Evolutionary conservation across 1,140 invertebrate genomes (phyloP).

Genomic region (Listronotus bonariensis): DNA sequence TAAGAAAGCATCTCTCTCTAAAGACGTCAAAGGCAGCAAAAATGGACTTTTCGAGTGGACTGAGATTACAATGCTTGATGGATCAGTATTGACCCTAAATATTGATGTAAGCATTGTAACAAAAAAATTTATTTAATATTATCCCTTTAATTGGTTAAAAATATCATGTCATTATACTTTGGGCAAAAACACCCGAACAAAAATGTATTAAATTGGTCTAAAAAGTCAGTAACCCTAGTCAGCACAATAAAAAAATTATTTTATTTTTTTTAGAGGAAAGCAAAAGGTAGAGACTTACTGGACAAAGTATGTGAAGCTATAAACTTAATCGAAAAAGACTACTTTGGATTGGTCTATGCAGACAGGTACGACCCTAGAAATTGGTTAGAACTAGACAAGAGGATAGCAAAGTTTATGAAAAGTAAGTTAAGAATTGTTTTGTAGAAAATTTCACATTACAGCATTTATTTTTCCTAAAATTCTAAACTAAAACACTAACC

Average conservation of each 20-base stretch:
- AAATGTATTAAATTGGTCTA: too few relatives aligned
- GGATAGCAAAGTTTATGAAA: constrained; percentile 87
- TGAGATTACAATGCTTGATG: constrained; percentile 79
- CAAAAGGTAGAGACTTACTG: constrained; percentile 83
- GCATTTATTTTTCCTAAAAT: too few relatives aligned
- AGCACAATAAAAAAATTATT: too few relatives aligned
- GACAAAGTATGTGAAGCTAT: constrained; percentile 87
- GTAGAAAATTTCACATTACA: too few relatives aligned
- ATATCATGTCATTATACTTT: too few relatives aligned
- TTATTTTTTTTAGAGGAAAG: constrained; percentile 85
- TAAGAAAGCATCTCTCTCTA: constrained; percentile 62
- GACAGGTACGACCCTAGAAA: constrained; percentile 78
- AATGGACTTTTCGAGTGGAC: constrained; percentile 60
- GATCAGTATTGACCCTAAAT: constrained; percentile 59
- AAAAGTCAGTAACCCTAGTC: too few relatives aligned
- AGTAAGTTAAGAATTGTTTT: constrained; percentile 62
- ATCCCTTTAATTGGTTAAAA: too few relatives aligned
- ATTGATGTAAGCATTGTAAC: constrained; percentile 40
- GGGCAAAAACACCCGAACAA: too few relatives aligned
- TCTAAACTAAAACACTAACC: too few relatives aligned
- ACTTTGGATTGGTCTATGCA: constrained; percentile 88
- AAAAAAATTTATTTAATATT: too few relatives aligned
- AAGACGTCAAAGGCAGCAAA: constrained; percentile 57
- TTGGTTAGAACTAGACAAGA: constrained; percentile 88
- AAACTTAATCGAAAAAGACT: constrained; percentile 92